A percentile compares a stretch with the other conserved stretches of the same genome.
Evolutionary conservation across 2,797 vertebrate species (phyloP).

Genomic region (Rhinatrema bivittatum): DNA sequence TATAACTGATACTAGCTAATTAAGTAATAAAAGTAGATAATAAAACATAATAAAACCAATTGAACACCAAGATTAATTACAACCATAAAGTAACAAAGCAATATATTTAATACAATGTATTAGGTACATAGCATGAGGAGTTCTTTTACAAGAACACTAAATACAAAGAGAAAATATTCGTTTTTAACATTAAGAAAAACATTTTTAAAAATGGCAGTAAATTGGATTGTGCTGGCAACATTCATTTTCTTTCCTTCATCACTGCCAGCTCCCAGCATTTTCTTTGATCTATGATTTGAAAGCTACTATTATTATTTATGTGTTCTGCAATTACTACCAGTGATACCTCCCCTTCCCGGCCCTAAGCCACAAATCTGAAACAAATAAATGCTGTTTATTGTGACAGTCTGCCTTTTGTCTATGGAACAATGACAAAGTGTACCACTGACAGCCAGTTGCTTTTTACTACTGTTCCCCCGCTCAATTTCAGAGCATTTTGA

Average conservation of each 20-base stretch:
- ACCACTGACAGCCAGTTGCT: conserved; percentile 43
- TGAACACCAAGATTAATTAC: conserved; percentile 5
- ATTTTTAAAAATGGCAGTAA: conserved; percentile 38
- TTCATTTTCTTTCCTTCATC: conserved; percentile 49
- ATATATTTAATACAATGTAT: conserved; percentile 23
- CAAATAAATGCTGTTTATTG: conserved; percentile 58
- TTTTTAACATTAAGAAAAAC: conserved; percentile 35
- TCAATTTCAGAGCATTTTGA: conserved; percentile 35
- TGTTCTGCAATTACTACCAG: conserved; percentile 53
- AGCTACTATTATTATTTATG: conserved; percentile 60
- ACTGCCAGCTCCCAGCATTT: conserved; percentile 52
- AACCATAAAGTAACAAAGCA: neutral
- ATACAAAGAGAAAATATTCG: conserved; percentile 29
- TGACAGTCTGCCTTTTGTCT: conserved; percentile 64
- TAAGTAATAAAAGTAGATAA: conserved; percentile 23
- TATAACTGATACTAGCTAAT: neutral
- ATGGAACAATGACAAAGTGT: conserved; percentile 51
- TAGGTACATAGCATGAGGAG: conserved; percentile 16
- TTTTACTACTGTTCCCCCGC: conserved; percentile 28
- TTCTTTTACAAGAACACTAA: conserved; percentile 26
- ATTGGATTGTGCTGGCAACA: conserved; percentile 47
- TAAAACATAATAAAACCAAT: conserved; percentile 9
- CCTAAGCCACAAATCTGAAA: conserved; percentile 54
- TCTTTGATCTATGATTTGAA: conserved; percentile 57
- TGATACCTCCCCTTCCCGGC: conserved; percentile 55